Evolutionary conservation across 2,113 vertebrate genomes (phyloP).

Genomic region (Cyprinodon brontotheroides): DNA sequence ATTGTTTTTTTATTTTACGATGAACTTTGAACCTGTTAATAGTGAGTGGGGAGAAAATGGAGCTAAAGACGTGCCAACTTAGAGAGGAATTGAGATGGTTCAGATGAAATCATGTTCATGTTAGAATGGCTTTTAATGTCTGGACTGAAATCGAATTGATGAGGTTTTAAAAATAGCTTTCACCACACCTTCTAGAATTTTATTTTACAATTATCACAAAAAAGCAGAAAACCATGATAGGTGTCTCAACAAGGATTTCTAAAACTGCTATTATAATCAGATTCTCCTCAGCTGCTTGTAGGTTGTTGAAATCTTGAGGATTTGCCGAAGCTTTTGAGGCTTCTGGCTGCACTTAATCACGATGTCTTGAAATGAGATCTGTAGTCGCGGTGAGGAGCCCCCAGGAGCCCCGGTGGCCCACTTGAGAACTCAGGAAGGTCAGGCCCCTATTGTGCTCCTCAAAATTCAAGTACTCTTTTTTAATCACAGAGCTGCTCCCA

Average conservation of each 20-base stretch:
- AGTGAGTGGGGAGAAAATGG: too few species aligned
- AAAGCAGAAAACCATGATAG: constrained; percentile 36
- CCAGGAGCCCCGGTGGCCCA: constrained; percentile 36
- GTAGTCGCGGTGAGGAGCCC: constrained; percentile 42
- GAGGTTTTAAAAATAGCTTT: too few species aligned
- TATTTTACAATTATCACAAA: constrained; percentile 2
- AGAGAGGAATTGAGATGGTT: too few species aligned
- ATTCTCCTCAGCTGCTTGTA: constrained; percentile 49
- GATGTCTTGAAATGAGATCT: constrained; percentile 58
- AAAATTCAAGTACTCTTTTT: constrained; percentile 64
- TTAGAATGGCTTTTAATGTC: too few species aligned
- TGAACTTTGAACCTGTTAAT: too few species aligned
- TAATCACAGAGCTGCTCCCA: constrained; percentile 64
- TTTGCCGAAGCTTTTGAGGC: constrained; percentile 49
- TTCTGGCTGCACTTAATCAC: constrained; percentile 67
- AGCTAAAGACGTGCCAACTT: too few species aligned
- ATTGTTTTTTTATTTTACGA: too few species aligned
- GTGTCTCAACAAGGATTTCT: constrained; percentile 16
- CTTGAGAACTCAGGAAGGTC: constrained; percentile 70
- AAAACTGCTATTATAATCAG: constrained; percentile 68
- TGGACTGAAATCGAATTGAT: too few species aligned
- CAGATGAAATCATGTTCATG: too few species aligned
- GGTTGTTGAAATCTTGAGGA: constrained; percentile 62
- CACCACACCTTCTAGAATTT: neutral
- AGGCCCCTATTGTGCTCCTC: constrained; percentile 68